Evolutionary conservation across 2,797 vertebrate genomes (phyloP).

Genomic region (Pelochelys cantorii): DNA sequence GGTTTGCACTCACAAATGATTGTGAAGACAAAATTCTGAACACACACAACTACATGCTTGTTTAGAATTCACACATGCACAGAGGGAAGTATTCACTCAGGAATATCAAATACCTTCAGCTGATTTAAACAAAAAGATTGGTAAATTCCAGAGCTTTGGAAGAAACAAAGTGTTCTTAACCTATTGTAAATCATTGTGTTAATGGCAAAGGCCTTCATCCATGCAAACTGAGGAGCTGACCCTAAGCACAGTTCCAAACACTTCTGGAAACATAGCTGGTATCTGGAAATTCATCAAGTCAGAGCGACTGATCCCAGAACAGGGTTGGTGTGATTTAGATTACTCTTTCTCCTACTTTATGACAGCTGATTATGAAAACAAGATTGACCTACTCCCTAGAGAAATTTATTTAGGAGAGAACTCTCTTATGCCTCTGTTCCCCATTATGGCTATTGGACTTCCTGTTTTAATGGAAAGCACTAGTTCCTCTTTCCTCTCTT

Average conservation of each 20-base stretch:
- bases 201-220: neutral
- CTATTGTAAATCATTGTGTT: neutral
- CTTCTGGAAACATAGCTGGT: neutral
- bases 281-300: neutral
- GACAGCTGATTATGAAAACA: neutral
- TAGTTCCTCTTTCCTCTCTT: neutral
- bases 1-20: neutral
- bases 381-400: neutral
- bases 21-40: rapidly evolving
- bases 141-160: neutral
- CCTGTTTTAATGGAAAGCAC: neutral
- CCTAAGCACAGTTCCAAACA: neutral
- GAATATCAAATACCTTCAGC: neutral
- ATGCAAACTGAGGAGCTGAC: neutral
- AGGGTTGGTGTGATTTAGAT: neutral
- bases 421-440: neutral
- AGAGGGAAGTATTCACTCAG: neutral
- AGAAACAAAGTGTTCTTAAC: neutral
- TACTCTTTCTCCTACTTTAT: neutral
- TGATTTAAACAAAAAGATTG: neutral
- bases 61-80: neutral
- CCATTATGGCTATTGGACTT: neutral
- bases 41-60: rapidly evolving
- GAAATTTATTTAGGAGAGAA: neutral
- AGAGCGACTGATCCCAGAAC: neutral